Conservation (phyloP, 2,888 invertebrate genomes). For the Ophion ventricosus region DNA sequence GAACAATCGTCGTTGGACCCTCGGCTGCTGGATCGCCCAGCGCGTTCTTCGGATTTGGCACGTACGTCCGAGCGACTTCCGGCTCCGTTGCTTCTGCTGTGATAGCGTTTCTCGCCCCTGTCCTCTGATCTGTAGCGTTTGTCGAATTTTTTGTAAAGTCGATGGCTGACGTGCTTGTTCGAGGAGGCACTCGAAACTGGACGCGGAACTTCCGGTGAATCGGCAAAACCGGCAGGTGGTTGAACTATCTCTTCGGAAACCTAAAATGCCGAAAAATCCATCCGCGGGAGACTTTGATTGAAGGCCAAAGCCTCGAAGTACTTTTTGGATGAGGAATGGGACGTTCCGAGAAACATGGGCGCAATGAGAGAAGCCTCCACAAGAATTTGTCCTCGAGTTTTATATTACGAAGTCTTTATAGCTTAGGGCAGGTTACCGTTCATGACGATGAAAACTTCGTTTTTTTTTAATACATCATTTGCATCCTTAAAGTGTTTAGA, state of each 20-base stretch:
- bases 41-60: constrained; percentile 86
- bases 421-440: too few relatives aligned
- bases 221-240: constrained; percentile 95
- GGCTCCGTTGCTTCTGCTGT: constrained; percentile 82
- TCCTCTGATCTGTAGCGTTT: constrained; percentile 93
- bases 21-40: constrained; percentile 75
- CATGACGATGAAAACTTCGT: too few relatives aligned
- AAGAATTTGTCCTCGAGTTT: too few relatives aligned
- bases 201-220: constrained; percentile 88
- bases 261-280: constrained; percentile 65
- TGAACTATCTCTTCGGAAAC: constrained; percentile 90
- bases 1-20: constrained; percentile 77
- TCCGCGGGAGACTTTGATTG: not conserved
- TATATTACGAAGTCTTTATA: not conserved
- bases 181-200: constrained; percentile 76
- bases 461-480: too few relatives aligned
- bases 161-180: constrained; percentile 83
- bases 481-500: too few relatives aligned
- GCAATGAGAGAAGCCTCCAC: too few relatives aligned
- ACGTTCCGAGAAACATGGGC: not conserved
- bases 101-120: constrained; percentile 87
- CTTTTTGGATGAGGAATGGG: not conserved
- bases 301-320: not conserved
- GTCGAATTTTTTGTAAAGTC: constrained; percentile 91
- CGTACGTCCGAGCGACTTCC: constrained; percentile 89